A percentile compares a stretch with the other conserved stretches of the same genome.
Evolutionary conservation across 1,140 invertebrate species (phyloP).

Genomic region (Anoplophora glabripennis): DNA sequence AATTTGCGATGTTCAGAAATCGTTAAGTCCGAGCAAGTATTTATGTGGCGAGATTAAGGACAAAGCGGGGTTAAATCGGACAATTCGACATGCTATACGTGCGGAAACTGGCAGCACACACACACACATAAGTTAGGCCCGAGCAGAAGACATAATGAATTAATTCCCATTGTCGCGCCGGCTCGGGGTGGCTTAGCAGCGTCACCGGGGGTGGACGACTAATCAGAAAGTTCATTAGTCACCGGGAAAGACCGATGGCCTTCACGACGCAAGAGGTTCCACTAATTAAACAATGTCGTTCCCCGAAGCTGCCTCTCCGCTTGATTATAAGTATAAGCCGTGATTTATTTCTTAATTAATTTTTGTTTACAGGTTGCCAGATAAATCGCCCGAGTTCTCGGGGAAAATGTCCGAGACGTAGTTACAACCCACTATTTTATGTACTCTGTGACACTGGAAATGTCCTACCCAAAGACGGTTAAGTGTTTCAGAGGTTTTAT

Average conservation of each 20-base stretch:
- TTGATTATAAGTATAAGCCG: not conserved
- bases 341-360: slow-evolving; percentile 25
- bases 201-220: slow-evolving; percentile 18
- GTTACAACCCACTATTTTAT: no score
- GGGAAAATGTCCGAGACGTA: no score
- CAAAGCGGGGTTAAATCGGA: slow-evolving; percentile 4
- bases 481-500: no score
- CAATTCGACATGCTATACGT: slow-evolving; percentile 4
- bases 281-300: slow-evolving; percentile 30
- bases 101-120: not conserved
- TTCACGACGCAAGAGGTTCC: slow-evolving; percentile 18
- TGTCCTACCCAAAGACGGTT: no score
- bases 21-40: no score
- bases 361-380: not conserved
- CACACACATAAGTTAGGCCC: slow-evolving; percentile 10
- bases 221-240: slow-evolving; percentile 37
- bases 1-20: no score
- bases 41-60: not conserved
- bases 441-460: no score
- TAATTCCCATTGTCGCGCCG: slow-evolving; percentile 33
- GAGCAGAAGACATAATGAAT: slow-evolving; percentile 27
- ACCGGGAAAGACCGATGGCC: slow-evolving; percentile 32
- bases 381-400: not conserved
- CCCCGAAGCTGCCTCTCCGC: not conserved
- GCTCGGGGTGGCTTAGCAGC: slow-evolving; percentile 5